Evolutionary conservation across 2,888 invertebrate species (phyloP).

Genomic region (Chymomyza procnemis): DNA sequence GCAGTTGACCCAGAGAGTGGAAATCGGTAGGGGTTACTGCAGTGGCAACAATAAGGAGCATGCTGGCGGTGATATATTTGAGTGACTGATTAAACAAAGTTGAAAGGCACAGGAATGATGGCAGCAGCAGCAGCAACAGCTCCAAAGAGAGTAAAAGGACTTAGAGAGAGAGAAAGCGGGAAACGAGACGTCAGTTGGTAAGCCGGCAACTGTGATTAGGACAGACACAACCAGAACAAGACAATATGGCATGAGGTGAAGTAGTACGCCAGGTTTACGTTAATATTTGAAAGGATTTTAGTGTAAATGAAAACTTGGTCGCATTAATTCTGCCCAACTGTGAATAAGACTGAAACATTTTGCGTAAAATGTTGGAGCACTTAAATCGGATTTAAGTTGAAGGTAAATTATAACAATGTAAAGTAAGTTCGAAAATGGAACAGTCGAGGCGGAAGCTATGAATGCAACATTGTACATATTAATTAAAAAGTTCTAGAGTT

Average conservation of each 20-base stretch:
- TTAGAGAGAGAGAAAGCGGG: slow-evolving; percentile 5
- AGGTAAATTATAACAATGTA: background rate
- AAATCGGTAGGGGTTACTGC: slow-evolving; percentile 14
- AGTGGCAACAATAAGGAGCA: background rate
- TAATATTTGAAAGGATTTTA: background rate
- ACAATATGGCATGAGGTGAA: background rate
- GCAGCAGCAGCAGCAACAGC: slow-evolving; percentile 2
- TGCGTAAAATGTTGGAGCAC: background rate
- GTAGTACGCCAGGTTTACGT: background rate
- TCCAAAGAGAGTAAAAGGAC: slow-evolving; percentile 12
- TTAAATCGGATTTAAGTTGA: background rate
- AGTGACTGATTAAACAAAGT: slow-evolving; percentile 49
- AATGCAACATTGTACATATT: no score
- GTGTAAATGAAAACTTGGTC: background rate
- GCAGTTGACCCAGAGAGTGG: slow-evolving; percentile 35
- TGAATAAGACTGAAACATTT: background rate
- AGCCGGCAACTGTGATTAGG: background rate
- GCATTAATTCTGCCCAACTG: background rate
- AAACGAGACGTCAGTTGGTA: background rate
- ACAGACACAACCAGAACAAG: background rate
- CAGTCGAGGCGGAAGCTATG: no score
- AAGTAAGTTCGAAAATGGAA: no score
- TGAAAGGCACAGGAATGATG: slow-evolving; percentile 20
- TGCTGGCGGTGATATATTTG: slow-evolving; percentile 10
- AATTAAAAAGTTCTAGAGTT: no score